Evolutionary conservation across 2,888 invertebrate genomes (phyloP).

Genomic region (Apocheima hispidaria): DNA sequence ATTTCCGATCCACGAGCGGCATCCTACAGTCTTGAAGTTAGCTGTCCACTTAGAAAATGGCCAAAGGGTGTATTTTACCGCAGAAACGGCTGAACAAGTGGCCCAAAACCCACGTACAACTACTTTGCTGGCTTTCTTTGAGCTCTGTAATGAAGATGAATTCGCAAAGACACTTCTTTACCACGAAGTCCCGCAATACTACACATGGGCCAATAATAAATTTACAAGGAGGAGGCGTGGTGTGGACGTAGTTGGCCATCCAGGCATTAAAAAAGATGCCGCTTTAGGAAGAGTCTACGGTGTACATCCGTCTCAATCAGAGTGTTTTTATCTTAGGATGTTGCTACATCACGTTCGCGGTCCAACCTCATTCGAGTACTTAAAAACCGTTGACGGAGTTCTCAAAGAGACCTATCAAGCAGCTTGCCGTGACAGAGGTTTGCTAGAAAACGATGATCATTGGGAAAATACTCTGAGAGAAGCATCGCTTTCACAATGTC

Average conservation of each 20-base stretch:
- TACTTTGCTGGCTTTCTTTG: conserved; percentile 20
- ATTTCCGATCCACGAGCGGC: conserved; percentile 9
- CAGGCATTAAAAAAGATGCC: not conserved
- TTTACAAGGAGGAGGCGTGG: too few species aligned
- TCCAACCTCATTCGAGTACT: not conserved
- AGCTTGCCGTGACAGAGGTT: not conserved
- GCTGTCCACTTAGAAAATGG: too few species aligned
- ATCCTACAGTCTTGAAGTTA: not conserved
- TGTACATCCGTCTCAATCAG: not conserved
- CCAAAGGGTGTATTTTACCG: not conserved
- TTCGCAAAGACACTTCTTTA: conserved; percentile 45
- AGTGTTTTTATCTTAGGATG: not conserved
- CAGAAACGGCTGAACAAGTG: not conserved
- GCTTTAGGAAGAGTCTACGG: not conserved
- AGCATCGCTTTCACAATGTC: not conserved
- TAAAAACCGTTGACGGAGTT: not conserved
- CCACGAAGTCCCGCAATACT: conserved; percentile 45
- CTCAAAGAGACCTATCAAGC: not conserved
- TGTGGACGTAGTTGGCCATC: not conserved
- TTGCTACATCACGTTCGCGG: not conserved
- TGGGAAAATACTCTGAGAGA: not conserved
- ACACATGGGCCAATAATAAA: conserved; percentile 21
- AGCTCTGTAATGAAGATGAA: conserved; percentile 38
- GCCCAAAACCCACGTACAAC: not conserved
- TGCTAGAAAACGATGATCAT: not conserved